Conservation (phyloP, 35 echinoderm and acorn worm species). For the Ophiothrix spiculata region DNA sequence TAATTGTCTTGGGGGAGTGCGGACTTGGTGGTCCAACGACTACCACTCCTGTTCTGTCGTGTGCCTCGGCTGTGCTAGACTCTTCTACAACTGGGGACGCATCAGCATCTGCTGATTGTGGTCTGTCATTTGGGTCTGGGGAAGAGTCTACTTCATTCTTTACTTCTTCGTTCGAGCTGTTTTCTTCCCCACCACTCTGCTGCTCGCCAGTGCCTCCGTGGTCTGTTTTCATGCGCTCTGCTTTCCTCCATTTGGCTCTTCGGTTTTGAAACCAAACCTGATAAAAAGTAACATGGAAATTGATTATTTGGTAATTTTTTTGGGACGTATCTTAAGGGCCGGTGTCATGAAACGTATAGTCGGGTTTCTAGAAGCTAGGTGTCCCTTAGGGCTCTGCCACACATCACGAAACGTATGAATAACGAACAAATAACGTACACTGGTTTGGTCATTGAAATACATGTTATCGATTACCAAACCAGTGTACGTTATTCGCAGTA, state of each 20-base stretch:
- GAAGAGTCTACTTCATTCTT: neutral
- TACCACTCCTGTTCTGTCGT: neutral
- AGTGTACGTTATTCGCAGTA: too few relatives aligned
- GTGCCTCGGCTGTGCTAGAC: neutral
- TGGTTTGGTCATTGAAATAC: too few relatives aligned
- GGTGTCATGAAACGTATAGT: too few relatives aligned
- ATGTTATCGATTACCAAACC: too few relatives aligned
- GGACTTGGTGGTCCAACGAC: neutral
- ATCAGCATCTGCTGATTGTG: neutral
- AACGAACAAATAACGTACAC: too few relatives aligned
- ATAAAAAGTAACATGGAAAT: neutral
- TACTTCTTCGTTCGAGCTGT: neutral
- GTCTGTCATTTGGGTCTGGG: neutral
- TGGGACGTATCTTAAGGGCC: too few relatives aligned
- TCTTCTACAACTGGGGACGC: neutral
- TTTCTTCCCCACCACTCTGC: neutral
- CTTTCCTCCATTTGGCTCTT: conserved; percentile 86
- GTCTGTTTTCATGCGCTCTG: conserved; percentile 71
- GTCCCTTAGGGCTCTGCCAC: too few relatives aligned
- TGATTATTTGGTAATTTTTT: neutral
- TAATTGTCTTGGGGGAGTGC: neutral
- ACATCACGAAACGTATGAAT: too few relatives aligned
- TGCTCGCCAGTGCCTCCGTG: neutral
- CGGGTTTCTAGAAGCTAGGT: too few relatives aligned
- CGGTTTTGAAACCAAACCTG: conserved; percentile 97